Percentiles rank a stretch among this genome's conserved stretches.
Conservation (phyloP, 2,797 vertebrate genomes). For the Silurus aristotelis region DNA sequence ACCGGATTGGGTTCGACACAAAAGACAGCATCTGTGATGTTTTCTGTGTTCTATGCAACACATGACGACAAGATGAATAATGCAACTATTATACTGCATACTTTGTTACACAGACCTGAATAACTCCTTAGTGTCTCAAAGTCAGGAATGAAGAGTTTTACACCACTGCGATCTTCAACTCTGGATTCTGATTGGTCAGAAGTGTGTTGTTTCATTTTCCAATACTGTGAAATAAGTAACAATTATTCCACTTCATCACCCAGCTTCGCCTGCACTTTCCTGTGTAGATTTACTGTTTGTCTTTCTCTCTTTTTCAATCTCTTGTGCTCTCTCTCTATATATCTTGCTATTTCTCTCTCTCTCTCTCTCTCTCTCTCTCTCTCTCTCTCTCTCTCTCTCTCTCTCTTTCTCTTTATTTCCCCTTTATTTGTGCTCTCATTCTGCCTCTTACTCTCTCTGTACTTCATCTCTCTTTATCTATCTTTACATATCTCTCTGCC, state of each 20-base stretch:
- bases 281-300: no score
- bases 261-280: no score
- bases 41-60: background rate
- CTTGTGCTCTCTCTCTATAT: background rate
- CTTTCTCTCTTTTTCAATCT: no score
- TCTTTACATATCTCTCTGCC: background rate
- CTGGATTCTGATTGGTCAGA: conserved; percentile 4
- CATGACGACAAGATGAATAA: background rate
- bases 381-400: background rate
- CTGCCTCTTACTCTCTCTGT: background rate
- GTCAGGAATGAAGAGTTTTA: background rate
- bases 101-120: background rate
- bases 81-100: no score
- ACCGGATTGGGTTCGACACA: no score
- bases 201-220: background rate
- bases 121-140: background rate
- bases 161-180: background rate
- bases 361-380: background rate
- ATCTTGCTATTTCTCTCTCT: background rate
- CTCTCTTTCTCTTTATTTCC: background rate
- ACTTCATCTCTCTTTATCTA: background rate
- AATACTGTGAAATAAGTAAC: no score
- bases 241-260: background rate
- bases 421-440: background rate
- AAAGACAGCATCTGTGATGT: background rate